Evolutionary conservation across 2,888 invertebrate species (phyloP).

Genomic region (Drosophila quinaria): DNA sequence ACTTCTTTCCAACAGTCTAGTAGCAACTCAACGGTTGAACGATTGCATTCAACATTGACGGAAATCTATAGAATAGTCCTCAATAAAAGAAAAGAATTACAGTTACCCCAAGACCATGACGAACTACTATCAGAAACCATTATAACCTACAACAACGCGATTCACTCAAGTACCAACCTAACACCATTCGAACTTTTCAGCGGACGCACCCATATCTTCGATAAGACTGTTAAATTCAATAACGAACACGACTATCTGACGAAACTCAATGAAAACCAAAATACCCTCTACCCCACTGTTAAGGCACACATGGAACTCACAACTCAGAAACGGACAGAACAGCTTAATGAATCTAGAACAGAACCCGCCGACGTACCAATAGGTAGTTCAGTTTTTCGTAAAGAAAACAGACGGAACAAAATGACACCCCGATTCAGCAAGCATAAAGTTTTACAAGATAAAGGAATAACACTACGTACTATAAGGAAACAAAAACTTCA

Average conservation of each 20-base stretch:
- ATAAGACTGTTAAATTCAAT: too few relatives aligned
- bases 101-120: neutral
- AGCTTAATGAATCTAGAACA: neutral
- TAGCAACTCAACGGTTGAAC: neutral
- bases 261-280: too few relatives aligned
- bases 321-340: neutral
- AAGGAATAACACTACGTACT: neutral
- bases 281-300: constrained; percentile 4
- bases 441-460: neutral
- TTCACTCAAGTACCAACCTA: constrained; percentile 6
- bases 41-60: neutral
- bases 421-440: neutral
- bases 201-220: constrained; percentile 42
- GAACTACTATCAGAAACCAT: constrained; percentile 25
- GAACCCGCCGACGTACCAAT: neutral
- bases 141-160: neutral
- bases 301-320: neutral
- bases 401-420: neutral
- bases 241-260: too few relatives aligned
- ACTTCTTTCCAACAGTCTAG: constrained; percentile 9
- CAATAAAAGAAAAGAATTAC: neutral
- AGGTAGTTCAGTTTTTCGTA: neutral
- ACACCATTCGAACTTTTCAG: constrained; percentile 46
- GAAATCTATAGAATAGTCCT: constrained; percentile 1
- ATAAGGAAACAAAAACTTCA: neutral